These are phyloP conservation scores for Hippocampus barbouri DNA, from an alignment of 2,113 vertebrate species.

Conservation along the genomic window DNA sequence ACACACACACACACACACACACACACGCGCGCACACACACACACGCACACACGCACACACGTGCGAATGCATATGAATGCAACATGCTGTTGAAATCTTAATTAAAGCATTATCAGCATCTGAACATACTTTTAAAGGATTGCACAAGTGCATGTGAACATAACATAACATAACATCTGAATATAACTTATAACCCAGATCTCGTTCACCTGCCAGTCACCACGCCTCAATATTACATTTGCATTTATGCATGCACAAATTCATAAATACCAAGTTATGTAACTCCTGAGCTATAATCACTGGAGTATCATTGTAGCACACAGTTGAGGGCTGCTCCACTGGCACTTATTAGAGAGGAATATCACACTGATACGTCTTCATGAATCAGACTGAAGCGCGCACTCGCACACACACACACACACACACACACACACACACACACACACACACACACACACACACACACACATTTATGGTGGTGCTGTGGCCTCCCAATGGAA, in stretches of 20 bases:
- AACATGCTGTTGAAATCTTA: constrained; percentile 80
- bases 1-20: constrained; percentile 10
- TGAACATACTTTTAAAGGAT: constrained; percentile 89
- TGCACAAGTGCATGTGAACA: constrained; percentile 40
- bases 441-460: constrained; percentile 27
- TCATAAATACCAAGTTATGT: not conserved
- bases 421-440: constrained; percentile 5
- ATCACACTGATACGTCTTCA: constrained; percentile 83
- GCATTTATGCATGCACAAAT: not conserved
- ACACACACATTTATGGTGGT: constrained; percentile 25
- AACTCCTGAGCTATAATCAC: not conserved
- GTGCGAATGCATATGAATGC: not conserved
- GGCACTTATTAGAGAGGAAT: constrained; percentile 79
- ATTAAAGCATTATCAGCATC: constrained; percentile 99
- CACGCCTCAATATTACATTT: not conserved
- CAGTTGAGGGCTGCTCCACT: constrained; percentile 59
- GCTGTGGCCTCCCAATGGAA: constrained; percentile 54
- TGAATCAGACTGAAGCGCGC: constrained; percentile 71
- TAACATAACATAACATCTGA: constrained; percentile 12
- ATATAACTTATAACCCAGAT: not conserved
- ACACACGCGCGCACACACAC: constrained; percentile 6
- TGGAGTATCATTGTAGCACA: constrained; percentile 4
- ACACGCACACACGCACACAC: constrained; percentile 8
- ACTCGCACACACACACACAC: constrained; percentile 11
- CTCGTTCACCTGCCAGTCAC: not conserved